Evolutionary conservation across 2,113 vertebrate species (phyloP).

Genomic region (Holacanthus passer): DNA sequence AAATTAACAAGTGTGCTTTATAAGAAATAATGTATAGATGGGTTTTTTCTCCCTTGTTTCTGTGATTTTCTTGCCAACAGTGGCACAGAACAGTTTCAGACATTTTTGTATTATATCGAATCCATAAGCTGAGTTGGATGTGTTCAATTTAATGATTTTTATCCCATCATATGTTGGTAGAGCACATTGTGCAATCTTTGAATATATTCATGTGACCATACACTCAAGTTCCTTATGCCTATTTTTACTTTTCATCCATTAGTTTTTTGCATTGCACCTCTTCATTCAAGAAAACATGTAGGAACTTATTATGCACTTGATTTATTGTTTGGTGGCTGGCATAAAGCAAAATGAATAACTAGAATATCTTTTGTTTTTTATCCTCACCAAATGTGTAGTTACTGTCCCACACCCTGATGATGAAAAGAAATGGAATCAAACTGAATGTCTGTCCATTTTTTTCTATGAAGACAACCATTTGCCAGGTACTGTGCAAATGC

Average conservation of each 20-base stretch:
- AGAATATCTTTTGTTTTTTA: slow-evolving; percentile 1
- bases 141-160: not conserved
- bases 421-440: slow-evolving; percentile 43
- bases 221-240: not conserved
- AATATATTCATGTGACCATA: slow-evolving; percentile 26
- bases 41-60: slow-evolving; percentile 15
- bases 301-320: slow-evolving; percentile 6
- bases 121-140: slow-evolving; percentile 37
- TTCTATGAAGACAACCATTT: slow-evolving; percentile 11
- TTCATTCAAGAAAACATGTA: slow-evolving; percentile 1
- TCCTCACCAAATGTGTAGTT: slow-evolving; percentile 16
- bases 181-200: slow-evolving; percentile 23
- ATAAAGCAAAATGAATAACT: not conserved
- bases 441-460: slow-evolving; percentile 66
- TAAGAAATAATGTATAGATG: slow-evolving; percentile 12
- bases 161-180: not conserved
- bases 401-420: slow-evolving; percentile 5
- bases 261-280: slow-evolving; percentile 20
- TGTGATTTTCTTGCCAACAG: slow-evolving; percentile 1
- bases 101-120: slow-evolving; percentile 45
- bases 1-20: slow-evolving; percentile 43
- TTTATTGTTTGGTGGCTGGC: slow-evolving; percentile 18
- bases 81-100: slow-evolving; percentile 21
- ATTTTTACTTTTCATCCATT: slow-evolving; percentile 36
- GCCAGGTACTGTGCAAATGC: slow-evolving; percentile 23